A percentile compares a stretch with the other conserved stretches of the same genome.
Evolutionary conservation across 2,888 invertebrate species (phyloP).

Genomic region (Orchestes rusci): DNA sequence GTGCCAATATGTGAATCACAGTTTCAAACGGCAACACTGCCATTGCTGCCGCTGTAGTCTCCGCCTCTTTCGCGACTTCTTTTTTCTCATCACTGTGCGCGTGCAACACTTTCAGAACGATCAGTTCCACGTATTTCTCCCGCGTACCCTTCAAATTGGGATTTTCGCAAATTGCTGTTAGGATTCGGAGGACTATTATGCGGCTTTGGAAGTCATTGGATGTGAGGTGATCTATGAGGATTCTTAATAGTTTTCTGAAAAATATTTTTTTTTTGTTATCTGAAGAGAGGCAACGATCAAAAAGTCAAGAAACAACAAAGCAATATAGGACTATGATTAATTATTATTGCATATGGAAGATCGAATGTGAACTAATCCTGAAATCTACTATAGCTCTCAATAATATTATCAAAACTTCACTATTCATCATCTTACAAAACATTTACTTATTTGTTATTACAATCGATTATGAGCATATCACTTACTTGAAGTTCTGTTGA

Average conservation of each 20-base stretch:
- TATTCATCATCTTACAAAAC: no score
- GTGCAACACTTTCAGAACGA: conserved; percentile 81
- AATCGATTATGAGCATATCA: conserved; percentile 3
- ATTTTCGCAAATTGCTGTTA: conserved; percentile 79
- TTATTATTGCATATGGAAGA: neutral
- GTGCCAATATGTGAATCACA: conserved; percentile 59
- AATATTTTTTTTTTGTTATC: conserved; percentile 1
- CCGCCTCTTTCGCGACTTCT: conserved; percentile 79
- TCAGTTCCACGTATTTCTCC: conserved; percentile 83
- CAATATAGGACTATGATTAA: no score
- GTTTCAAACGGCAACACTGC: conserved; percentile 73
- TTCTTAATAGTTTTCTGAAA: conserved; percentile 60
- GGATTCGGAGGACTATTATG: conserved; percentile 68
- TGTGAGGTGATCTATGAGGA: conserved; percentile 68
- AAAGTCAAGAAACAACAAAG: no score
- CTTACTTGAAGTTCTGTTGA: conserved; percentile 47
- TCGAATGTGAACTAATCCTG: neutral
- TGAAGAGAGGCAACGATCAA: no score
- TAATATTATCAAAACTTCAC: no score
- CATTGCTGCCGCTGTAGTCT: conserved; percentile 63
- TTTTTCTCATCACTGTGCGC: conserved; percentile 69
- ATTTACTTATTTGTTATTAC: no score
- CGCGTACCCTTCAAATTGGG: conserved; percentile 71
- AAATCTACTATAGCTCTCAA: no score
- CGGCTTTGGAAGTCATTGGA: conserved; percentile 55